Conservation (phyloP, 2,797 vertebrate genomes). For the Clamator glandarius region DNA sequence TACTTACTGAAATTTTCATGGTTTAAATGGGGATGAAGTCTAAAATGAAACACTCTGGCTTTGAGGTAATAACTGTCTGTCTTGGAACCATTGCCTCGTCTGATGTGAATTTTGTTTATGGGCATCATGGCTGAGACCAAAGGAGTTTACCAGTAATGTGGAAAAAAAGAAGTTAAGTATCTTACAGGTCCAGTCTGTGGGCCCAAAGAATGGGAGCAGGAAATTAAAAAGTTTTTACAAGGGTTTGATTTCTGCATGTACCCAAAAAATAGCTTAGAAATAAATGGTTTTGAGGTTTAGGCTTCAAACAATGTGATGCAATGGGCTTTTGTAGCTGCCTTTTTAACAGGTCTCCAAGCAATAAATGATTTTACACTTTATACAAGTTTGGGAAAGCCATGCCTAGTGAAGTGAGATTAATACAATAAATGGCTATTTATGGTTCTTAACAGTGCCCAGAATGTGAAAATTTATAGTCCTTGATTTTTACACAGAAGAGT, state of each 20-base stretch:
- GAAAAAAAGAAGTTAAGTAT: background rate
- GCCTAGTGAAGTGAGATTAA: background rate
- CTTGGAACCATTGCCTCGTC: constrained; percentile 33
- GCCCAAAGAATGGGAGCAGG: constrained; percentile 23
- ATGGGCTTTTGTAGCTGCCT: constrained; percentile 18
- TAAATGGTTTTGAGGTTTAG: background rate
- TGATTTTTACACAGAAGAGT: background rate
- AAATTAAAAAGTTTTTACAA: constrained; percentile 65
- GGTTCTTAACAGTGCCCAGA: background rate
- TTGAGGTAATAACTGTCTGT: constrained; percentile 56
- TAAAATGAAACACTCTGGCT: constrained; percentile 66
- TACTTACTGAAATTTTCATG: constrained; percentile 34
- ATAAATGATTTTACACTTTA: constrained; percentile 43
- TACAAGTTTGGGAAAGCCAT: background rate
- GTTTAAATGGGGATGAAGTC: constrained; percentile 60
- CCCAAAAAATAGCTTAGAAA: constrained; percentile 33
- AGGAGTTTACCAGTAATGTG: constrained; percentile 41
- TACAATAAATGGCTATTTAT: constrained; percentile 9
- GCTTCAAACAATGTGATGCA: constrained; percentile 20
- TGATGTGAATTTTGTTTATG: constrained; percentile 50
- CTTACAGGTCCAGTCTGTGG: background rate
- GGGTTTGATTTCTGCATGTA: constrained; percentile 38
- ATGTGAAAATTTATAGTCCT: background rate
- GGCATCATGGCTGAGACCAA: constrained; percentile 2
- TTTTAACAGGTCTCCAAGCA: constrained; percentile 7